Evolutionary conservation across 2,797 vertebrate species (phyloP).

Genomic region (Catamblyrhynchus diadema): DNA sequence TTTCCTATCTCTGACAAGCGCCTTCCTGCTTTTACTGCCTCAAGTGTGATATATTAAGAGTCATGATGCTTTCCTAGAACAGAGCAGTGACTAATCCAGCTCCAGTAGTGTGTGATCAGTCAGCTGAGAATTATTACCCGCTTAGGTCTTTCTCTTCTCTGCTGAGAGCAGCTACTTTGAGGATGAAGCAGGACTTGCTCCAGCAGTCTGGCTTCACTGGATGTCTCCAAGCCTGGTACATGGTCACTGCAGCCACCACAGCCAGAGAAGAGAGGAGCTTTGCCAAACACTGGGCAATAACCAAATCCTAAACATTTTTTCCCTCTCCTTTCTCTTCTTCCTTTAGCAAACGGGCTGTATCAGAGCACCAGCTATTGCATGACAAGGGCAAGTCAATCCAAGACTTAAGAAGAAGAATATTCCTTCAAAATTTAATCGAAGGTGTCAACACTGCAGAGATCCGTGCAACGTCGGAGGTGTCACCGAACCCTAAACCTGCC

Average conservation of each 20-base stretch:
- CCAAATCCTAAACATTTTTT: neutral
- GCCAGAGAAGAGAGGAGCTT: neutral
- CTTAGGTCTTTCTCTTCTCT: conserved; percentile 11
- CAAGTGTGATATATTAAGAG: conserved; percentile 25
- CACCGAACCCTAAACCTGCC: conserved; percentile 83
- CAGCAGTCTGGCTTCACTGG: neutral
- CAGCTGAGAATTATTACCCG: conserved; percentile 22
- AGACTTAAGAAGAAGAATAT: conserved; percentile 86
- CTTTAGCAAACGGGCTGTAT: conserved; percentile 88
- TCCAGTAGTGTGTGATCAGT: neutral
- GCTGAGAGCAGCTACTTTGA: neutral
- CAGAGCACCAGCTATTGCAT: conserved; percentile 91
- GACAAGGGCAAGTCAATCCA: conserved; percentile 92
- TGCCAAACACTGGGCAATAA: neutral
- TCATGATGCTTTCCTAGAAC: conserved; percentile 40
- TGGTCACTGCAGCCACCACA: neutral
- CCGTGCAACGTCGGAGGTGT: conserved; percentile 76
- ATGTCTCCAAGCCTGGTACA: neutral
- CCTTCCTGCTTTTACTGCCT: conserved; percentile 17
- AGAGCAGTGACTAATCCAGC: conserved; percentile 19
- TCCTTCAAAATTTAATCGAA: conserved; percentile 89
- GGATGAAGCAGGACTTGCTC: neutral
- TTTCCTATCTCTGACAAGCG: neutral
- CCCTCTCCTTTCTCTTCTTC: neutral
- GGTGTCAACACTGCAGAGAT: conserved; percentile 91